Percentiles rank a stretch among this genome's conserved stretches.
phyloP scores from a whole-genome alignment of 2,113 vertebrate species.

The Sinocyclocheilus anshuiensis region DNA sequence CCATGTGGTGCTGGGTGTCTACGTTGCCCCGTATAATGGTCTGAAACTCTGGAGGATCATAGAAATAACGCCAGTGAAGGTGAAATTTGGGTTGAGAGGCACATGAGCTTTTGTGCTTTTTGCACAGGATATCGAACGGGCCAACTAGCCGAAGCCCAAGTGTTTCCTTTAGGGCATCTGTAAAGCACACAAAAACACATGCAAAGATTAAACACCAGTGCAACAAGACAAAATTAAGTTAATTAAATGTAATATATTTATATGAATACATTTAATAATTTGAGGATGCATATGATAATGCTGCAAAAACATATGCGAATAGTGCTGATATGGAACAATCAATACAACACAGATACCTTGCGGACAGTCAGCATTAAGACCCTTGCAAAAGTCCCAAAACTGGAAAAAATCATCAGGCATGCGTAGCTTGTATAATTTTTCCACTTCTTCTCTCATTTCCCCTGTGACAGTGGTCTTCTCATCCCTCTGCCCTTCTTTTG shows the following conservation, averaged over 20 bases:
- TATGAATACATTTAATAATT: neutral
- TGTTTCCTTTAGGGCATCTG: constrained; percentile 82
- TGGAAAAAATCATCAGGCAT: constrained; percentile 93
- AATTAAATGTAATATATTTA: neutral
- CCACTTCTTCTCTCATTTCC: constrained; percentile 78
- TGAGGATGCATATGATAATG: neutral
- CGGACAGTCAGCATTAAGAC: constrained; percentile 81
- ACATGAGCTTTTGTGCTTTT: constrained; percentile 80
- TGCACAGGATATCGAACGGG: constrained; percentile 91
- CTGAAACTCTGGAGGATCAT: constrained; percentile 97
- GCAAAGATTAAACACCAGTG: neutral
- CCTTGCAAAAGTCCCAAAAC: constrained; percentile 92
- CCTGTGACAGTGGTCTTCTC: constrained; percentile 60
- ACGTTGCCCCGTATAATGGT: constrained; percentile 83
- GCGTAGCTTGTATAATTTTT: constrained; percentile 78
- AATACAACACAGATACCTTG: constrained; percentile 75
- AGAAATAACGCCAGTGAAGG: constrained; percentile 95
- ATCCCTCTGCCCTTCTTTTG: constrained; percentile 14
- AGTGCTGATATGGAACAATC: neutral
- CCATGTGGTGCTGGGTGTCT: constrained; percentile 89
- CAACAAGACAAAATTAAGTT: neutral
- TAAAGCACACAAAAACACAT: constrained; percentile 50
- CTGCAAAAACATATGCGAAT: neutral
- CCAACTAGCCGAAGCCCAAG: constrained; percentile 89
- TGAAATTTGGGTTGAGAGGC: constrained; percentile 79